These are phyloP conservation scores for Pararge aegeria DNA, from an alignment of 1,140 invertebrate species.

Conservation along the genomic window DNA sequence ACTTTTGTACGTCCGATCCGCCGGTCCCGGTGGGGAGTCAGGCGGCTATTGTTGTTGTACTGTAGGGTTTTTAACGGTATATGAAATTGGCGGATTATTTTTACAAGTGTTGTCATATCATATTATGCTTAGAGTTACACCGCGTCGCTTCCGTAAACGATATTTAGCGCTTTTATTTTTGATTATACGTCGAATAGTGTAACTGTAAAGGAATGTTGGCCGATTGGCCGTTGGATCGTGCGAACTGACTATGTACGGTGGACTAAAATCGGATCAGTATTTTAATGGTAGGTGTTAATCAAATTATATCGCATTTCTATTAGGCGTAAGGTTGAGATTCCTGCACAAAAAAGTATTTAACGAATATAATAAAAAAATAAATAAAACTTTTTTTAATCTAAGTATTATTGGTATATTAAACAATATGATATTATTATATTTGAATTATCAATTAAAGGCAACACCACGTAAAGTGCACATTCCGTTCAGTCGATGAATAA, in stretches of 20 bases:
- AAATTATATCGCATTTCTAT: conserved; percentile 56
- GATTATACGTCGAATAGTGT: conserved; percentile 22
- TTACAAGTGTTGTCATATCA: conserved; percentile 66
- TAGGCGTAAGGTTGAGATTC: conserved; percentile 56
- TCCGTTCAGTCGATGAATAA: conserved; percentile 70
- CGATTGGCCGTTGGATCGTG: background rate
- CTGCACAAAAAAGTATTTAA: conserved; percentile 72
- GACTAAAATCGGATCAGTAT: conserved; percentile 47
- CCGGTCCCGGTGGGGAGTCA: background rate
- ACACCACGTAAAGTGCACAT: conserved; percentile 66
- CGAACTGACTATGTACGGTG: conserved; percentile 11
- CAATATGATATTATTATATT: conserved; percentile 7
- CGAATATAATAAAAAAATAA: conserved; percentile 25
- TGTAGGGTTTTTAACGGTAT: conserved; percentile 37
- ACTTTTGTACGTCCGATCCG: conserved; percentile 9
- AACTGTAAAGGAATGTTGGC: background rate
- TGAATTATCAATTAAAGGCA: conserved; percentile 44
- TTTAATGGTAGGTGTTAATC: conserved; percentile 44
- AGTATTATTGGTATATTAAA: conserved; percentile 53
- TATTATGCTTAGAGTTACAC: conserved; percentile 55
- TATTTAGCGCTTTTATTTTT: conserved; percentile 44
- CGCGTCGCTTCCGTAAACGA: conserved; percentile 52
- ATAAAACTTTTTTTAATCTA: conserved; percentile 44
- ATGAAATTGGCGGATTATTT: conserved; percentile 44
- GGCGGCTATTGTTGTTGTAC: conserved; percentile 47